Evolutionary conservation across 2,113 vertebrate genomes (phyloP), one percentile per base, ranked within the genome.

Genomic region (Typhlomys cinereus): DNA sequence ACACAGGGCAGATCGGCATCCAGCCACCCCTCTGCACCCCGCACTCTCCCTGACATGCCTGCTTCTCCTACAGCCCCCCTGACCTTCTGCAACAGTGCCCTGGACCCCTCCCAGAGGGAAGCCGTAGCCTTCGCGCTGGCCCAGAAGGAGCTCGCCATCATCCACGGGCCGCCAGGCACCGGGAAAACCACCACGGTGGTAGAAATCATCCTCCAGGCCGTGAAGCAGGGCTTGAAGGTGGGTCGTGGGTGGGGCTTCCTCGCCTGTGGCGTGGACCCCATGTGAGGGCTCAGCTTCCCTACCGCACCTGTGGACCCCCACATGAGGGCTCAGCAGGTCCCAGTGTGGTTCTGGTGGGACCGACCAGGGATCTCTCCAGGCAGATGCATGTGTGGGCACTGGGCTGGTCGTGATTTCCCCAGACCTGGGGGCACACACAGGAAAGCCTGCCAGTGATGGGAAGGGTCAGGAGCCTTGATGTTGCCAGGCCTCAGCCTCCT

Each of bases 111-210:
- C 18, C 99, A 99, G 96, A 98, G 97, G 96, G 99, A 99, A 64
- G 99, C 99, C 0, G 98, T 99, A 44, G 95, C 95, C 1, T 99
- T 99, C 84, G 98, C 99, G 0, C 96, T 99, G 95, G 97, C 98
- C 6, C 99, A 99, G 98, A 99, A 98, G 94, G 99, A 99, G 46
- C 97, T 99, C 0, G 99, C 99, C 87, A 98, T 99, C 87, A 95
- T 99, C 97, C 99, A 99, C 0, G 99, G 99, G 3, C 99, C 99
- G 0, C 99, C 99, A 0, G 99, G 99, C 75, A 99, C 99, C 0
- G 99, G 99, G 23, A 99, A 99, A 94, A 99, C 99, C 67, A 99
- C 99, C 0, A 99, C 99, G 0, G 98, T 99, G 85, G 98, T 99
- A 9, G 99, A 99, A 95, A 97, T 99, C 75, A 98, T 99, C 89